Evolutionary conservation across 2,888 invertebrate genomes (phyloP), one percentile per base, ranked within the genome.

Genomic region (Cephus sareptanus): DNA sequence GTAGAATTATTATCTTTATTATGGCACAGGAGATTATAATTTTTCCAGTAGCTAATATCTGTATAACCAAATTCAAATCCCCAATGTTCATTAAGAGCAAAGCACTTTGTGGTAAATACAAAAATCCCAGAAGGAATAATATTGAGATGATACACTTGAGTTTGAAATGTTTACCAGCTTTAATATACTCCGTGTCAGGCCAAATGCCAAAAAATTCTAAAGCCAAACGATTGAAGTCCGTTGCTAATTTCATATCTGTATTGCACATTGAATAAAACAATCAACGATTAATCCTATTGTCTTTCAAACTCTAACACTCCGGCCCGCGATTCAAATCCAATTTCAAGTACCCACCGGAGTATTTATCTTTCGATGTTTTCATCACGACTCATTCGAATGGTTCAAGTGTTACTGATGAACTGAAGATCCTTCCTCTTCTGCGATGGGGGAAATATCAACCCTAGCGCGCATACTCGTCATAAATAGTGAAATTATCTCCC

Each of bases 231-330:
- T 13, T 74, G 31, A 12, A 0, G 74, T n/a, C 23, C 31, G 33
- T 74, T 1, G 84, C 85, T 34, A 78, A 79, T 69, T 82, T 73
- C 11, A 82, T 75, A 76, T 82, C 85, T 77, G 35, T 71, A 40
- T 40, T 40, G 4, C 4, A 4, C 4, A 40, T 40, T 40, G 13
- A 40, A 40, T 15, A 15, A 40, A 40, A 15, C 15, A 15, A 40
- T 40, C 1, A 15, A 40, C 15, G 1, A 40, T 40, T 40, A 40
- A 40, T 40, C 15, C 4, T 15, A 15, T 15, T 40, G 40, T 40
- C 4, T 40, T 13, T 1, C 35, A 70, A 70, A 33, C 30, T 30
- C 15, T 30, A 6, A 6, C 30, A 70, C 30, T 33, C 1, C n/a
- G 11, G 3, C 12, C 4, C 30, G 30, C 70, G 3, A 70, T n/a